phyloP scores from a whole-genome alignment of 2,113 vertebrate species.

The Typhlomys cinereus region DNA sequence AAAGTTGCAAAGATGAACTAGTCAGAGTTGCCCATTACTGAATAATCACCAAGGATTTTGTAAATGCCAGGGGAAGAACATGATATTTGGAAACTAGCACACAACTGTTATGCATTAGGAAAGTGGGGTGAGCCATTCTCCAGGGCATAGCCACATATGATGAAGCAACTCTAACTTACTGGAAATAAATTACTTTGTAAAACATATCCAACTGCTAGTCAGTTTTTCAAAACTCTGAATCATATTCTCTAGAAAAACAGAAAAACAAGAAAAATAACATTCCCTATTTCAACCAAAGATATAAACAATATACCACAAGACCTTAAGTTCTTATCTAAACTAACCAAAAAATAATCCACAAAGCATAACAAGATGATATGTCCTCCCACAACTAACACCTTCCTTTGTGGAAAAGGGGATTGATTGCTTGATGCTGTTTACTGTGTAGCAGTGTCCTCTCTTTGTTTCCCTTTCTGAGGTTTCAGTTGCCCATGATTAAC shows the following conservation, averaged over 20 bases:
- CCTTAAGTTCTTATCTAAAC: background rate
- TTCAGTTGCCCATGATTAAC: background rate
- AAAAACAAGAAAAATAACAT: background rate
- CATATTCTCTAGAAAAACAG: slow-evolving; percentile 16
- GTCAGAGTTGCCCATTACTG: background rate
- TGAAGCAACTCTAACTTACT: slow-evolving; percentile 48
- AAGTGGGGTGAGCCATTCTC: background rate
- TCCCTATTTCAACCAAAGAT: background rate
- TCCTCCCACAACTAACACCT: too few species aligned
- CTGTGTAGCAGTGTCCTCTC: background rate
- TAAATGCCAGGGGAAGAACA: background rate
- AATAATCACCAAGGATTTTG: background rate
- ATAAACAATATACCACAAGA: background rate
- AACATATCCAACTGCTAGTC: slow-evolving; percentile 7
- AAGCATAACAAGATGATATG: background rate
- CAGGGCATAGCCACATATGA: background rate
- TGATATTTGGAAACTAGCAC: background rate
- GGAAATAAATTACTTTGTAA: slow-evolving; percentile 48
- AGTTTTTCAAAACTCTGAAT: slow-evolving; percentile 10
- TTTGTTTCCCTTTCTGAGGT: background rate
- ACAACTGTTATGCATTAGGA: slow-evolving; percentile 40
- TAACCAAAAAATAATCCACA: background rate
- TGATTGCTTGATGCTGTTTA: too few species aligned
- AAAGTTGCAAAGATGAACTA: background rate
- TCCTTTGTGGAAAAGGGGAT: too few species aligned